These are phyloP conservation scores for Leptarthrus brevirostris DNA, from an alignment of 2,888 invertebrate species.

Conservation along the genomic window DNA sequence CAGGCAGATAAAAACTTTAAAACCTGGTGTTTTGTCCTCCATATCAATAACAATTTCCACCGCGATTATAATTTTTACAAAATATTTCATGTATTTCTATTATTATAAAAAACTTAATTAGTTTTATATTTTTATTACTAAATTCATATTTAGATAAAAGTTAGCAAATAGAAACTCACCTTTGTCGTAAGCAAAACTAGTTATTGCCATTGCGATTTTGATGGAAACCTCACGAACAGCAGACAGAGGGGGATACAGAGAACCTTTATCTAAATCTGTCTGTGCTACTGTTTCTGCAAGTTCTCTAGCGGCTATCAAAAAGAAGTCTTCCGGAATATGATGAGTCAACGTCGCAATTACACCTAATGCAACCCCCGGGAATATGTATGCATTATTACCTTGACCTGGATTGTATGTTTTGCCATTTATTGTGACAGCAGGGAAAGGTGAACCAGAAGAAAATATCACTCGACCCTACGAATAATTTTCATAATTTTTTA, in stretches of 20 bases:
- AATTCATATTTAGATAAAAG: too few species aligned
- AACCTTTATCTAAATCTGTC: conserved; percentile 83
- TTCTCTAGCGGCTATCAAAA: conserved; percentile 94
- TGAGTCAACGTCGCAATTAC: conserved; percentile 91
- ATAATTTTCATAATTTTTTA: conserved; percentile 51
- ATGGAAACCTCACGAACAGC: conserved; percentile 89
- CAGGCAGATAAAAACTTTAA: too few species aligned
- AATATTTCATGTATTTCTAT: too few species aligned
- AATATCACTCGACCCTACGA: conserved; percentile 93
- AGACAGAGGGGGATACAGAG: conserved; percentile 91
- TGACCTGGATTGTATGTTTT: conserved; percentile 91
- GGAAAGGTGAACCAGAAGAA: conserved; percentile 96
- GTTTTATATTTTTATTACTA: too few species aligned
- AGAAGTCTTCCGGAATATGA: conserved; percentile 93
- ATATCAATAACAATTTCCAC: too few species aligned
- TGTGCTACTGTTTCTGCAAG: conserved; percentile 84
- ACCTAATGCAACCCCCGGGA: conserved; percentile 95
- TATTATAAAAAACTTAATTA: too few species aligned
- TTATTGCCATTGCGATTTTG: conserved; percentile 87
- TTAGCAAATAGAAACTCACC: too few species aligned
- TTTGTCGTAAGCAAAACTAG: conserved; percentile 89
- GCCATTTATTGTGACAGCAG: conserved; percentile 81
- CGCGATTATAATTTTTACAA: too few species aligned
- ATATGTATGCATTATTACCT: conserved; percentile 97
- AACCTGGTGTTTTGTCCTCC: too few species aligned